Evolutionary conservation across 2,113 vertebrate genomes (phyloP).

Genomic region (Mastomys natalensis): DNA sequence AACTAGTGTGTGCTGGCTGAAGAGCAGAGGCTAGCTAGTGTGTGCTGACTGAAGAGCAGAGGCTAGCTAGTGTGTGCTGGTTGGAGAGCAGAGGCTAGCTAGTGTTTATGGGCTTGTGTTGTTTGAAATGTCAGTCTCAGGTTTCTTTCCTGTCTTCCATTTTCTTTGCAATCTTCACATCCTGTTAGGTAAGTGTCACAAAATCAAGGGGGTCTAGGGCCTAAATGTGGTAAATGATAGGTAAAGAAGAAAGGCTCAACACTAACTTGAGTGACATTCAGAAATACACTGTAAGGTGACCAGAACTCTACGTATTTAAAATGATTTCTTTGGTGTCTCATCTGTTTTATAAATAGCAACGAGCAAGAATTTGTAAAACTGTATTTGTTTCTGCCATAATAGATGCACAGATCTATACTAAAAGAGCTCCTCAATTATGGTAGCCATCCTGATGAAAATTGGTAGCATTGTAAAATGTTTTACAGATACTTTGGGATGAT

Average conservation of each 20-base stretch:
- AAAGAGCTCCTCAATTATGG: conserved; percentile 28
- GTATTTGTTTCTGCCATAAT: conserved; percentile 29
- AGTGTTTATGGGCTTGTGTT: not conserved
- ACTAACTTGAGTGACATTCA: not conserved
- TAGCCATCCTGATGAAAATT: not conserved
- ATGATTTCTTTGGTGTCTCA: not conserved
- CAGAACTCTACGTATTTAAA: conserved; percentile 35
- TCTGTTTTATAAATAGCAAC: conserved; percentile 66
- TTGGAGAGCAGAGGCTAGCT: not conserved
- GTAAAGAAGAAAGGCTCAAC: not conserved
- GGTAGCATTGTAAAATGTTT: conserved; percentile 1
- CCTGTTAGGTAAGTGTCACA: not conserved
- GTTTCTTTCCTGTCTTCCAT: not conserved
- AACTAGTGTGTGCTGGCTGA: not conserved
- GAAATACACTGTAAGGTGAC: not conserved
- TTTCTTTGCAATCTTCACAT: not conserved
- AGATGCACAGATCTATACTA: not conserved
- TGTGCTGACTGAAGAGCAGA: not conserved
- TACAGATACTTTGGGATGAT: not conserved
- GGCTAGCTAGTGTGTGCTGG: not conserved
- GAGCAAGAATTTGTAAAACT: conserved; percentile 61
- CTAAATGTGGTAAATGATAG: not conserved
- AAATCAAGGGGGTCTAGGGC: not conserved
- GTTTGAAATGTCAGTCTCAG: not conserved
- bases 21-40: not conserved